A percentile compares a stretch with the other conserved stretches of the same genome.
phyloP scores from a whole-genome alignment of 2,888 invertebrate species.

The Aphodius sticticus region DNA sequence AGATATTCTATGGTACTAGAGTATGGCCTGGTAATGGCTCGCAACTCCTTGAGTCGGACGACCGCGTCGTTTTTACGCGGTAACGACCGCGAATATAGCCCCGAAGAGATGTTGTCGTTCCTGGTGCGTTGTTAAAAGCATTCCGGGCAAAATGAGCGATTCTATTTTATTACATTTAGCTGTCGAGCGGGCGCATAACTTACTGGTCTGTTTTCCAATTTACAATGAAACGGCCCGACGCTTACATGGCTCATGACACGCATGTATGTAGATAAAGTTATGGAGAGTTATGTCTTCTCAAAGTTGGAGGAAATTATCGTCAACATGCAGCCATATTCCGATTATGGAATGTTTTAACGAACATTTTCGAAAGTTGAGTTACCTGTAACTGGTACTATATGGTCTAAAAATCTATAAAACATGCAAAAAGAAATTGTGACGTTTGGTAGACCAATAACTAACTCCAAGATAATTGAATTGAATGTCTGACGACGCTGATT shows the following conservation, averaged over 20 bases:
- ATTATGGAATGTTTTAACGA: too few relatives aligned
- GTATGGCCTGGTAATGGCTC: neutral
- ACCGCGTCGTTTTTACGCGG: neutral
- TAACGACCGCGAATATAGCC: conserved; percentile 18
- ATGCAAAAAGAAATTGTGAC: too few relatives aligned
- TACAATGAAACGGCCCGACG: neutral
- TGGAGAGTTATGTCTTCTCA: neutral
- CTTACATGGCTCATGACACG: neutral
- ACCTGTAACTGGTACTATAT: too few relatives aligned
- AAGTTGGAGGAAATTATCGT: neutral
- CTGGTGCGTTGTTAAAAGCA: conserved; percentile 16
- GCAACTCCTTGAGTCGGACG: neutral
- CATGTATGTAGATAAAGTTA: neutral
- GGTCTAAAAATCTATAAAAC: too few relatives aligned
- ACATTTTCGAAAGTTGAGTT: too few relatives aligned
- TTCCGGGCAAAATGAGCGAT: conserved; percentile 9
- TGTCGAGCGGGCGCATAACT: neutral
- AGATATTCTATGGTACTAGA: conserved; percentile 16
- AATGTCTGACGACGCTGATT: too few relatives aligned
- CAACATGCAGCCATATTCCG: too few relatives aligned
- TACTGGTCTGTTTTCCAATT: neutral
- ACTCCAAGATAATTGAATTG: too few relatives aligned
- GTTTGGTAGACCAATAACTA: too few relatives aligned
- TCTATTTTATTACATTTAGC: neutral
- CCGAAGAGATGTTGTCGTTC: conserved; percentile 24